Base-by-base conservation (phyloP, 2,113 vertebrate genomes). In the Rallus limicola region DNA sequence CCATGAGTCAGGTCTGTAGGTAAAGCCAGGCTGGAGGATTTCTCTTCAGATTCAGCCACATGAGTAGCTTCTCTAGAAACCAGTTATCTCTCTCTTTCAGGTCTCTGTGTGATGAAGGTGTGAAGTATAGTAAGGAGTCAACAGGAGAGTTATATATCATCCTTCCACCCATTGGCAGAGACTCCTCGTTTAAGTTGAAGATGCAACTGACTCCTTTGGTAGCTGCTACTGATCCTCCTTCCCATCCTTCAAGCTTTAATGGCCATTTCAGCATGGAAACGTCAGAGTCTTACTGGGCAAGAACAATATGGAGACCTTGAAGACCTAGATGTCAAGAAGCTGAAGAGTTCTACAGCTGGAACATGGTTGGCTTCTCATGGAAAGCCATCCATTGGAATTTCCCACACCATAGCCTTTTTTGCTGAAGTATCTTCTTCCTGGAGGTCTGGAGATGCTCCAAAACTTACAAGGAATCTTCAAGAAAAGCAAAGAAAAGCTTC, bases 1-100 rank as follows among this genome's bases (percentile, higher is more conserved):
- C 36, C 1, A 0, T 38, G 16, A 34, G 6, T 25, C 1, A 2
- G 6, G 24, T 63, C 33, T 56, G 55, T 24, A 34, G 33, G 18
- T 53, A 48, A 83, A 69, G 17, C 29, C 24, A 46, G 14, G 25
- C 6, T 78, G 53, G 36, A 82, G 56, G 31, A n/a, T 42, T 53
- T 74, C 33, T 29, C 3, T 68, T 75, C n/a, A 60, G 42, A 72
- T 10, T 42, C 16, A 60, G 11, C 9, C 18, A 62, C 18, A 15
- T 3, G 44, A 70, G 33, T 24, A 62, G 10, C 36, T 76, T 36
- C 59, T 77, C 19, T 23, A 78, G 14, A 12, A 36, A 82, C 33
- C 7, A 15, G 2, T 52, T 62, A 63, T 82, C 7, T 77, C 15
- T 60, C 18, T 77, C 24, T 20, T 40, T 55, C 28, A 52, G 52